A percentile compares a stretch with the other conserved stretches of the same genome.
These are phyloP conservation scores for Eilema caniola DNA, from an alignment of 2,888 invertebrate species.

Conservation along the genomic window DNA sequence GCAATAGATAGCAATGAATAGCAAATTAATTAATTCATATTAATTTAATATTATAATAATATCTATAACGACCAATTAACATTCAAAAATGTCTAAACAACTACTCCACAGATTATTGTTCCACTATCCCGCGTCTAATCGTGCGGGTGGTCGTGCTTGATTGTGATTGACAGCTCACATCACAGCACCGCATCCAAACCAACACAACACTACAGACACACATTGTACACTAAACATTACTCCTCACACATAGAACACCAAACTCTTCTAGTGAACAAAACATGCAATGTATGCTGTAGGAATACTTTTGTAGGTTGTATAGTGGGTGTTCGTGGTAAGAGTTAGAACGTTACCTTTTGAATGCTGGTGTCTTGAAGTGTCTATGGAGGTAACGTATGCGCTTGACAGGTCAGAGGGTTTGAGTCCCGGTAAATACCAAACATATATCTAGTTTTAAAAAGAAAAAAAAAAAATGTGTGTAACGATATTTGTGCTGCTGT, in stretches of 20 bases:
- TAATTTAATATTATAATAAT: too few species aligned
- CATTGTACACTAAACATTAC: constrained; percentile 50
- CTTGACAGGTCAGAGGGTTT: constrained; percentile 56
- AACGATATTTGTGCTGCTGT: background rate
- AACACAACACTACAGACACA: constrained; percentile 37
- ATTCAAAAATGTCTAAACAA: background rate
- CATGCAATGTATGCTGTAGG: constrained; percentile 45
- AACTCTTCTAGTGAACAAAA: background rate
- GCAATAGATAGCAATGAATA: too few species aligned
- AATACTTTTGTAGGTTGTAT: constrained; percentile 25
- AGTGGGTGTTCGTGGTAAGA: constrained; percentile 47
- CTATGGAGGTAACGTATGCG: constrained; percentile 56
- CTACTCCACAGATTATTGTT: constrained; percentile 57
- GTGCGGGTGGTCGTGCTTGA: constrained; percentile 84
- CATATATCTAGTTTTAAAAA: constrained; percentile 17
- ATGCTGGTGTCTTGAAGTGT: constrained; percentile 58
- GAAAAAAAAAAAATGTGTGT: background rate
- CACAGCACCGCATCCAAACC: constrained; percentile 64
- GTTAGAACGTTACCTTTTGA: constrained; percentile 64
- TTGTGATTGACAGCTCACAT: constrained; percentile 85
- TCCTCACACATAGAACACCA: background rate
- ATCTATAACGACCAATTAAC: background rate
- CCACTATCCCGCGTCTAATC: constrained; percentile 72
- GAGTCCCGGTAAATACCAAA: constrained; percentile 19
- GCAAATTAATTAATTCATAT: too few species aligned